These are phyloP conservation scores for Hydractinia symbiolongicarpus DNA, from an alignment of 30 jellyfish, hydroid and myxozoan genomes.

Conservation along the genomic window DNA sequence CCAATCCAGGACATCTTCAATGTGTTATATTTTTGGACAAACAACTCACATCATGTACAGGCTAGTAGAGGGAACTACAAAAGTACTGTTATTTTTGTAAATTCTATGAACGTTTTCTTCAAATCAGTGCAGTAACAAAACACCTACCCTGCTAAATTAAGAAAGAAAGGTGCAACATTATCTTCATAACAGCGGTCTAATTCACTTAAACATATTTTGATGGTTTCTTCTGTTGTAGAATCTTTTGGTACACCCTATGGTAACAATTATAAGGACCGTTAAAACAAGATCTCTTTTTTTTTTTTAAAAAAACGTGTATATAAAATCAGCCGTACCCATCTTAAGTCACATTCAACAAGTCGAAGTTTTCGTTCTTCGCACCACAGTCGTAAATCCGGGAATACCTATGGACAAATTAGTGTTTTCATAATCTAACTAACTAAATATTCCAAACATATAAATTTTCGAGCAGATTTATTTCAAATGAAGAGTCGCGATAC, in stretches of 20 bases:
- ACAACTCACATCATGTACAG: too few relatives aligned
- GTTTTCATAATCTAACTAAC: too few relatives aligned
- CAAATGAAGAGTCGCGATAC: too few relatives aligned
- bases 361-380: conserved; percentile 58
- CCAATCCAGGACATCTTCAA: too few relatives aligned
- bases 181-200: conserved; percentile 88
- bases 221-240: conserved; percentile 87
- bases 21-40: too few relatives aligned
- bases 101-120: too few relatives aligned
- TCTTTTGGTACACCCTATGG: conserved; percentile 91
- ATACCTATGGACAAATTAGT: conserved; percentile 26
- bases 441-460: too few relatives aligned
- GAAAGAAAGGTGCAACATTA: conserved; percentile 77
- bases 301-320: too few relatives aligned
- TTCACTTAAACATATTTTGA: conserved; percentile 81
- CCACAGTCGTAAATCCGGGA: conserved; percentile 68
- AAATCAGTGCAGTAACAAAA: not conserved
- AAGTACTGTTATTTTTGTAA: too few relatives aligned
- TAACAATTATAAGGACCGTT: not conserved
- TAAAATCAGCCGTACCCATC: conserved; percentile 46
- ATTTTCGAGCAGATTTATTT: too few relatives aligned
- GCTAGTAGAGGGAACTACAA: too few relatives aligned
- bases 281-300: too few relatives aligned
- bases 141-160: conserved; percentile 86
- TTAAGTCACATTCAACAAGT: conserved; percentile 58